Percentiles rank a stretch among this genome's conserved stretches.
These are phyloP conservation scores for Scaptomyza hsui DNA, from an alignment of 1,140 invertebrate species.

Conservation along the genomic window DNA sequence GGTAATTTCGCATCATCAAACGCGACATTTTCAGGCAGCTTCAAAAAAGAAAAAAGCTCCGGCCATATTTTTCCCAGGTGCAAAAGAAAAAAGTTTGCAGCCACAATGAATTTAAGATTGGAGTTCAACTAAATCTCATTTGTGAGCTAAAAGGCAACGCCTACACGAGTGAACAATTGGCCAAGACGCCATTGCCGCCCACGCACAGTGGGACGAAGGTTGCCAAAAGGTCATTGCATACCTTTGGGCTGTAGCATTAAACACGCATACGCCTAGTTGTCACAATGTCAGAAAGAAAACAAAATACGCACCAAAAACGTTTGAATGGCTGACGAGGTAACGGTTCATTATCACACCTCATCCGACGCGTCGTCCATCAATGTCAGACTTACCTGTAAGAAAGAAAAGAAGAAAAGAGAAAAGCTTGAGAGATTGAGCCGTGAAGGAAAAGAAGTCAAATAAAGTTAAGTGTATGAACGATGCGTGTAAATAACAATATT, in stretches of 20 bases:
- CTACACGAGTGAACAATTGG: not conserved
- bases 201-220: slow-evolving; percentile 23
- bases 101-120: not conserved
- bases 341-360: slow-evolving; percentile 34
- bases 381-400: slow-evolving; percentile 76
- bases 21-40: slow-evolving; percentile 5
- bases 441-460: slow-evolving; percentile 33
- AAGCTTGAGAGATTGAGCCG: slow-evolving; percentile 6
- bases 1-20: slow-evolving; percentile 16
- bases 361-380: slow-evolving; percentile 63
- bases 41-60: not conserved
- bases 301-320: not conserved
- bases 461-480: slow-evolving; percentile 34
- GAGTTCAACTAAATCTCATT: slow-evolving; percentile 65
- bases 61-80: slow-evolving; percentile 3
- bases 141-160: slow-evolving; percentile 41
- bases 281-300: slow-evolving; percentile 11
- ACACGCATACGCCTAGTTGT: not conserved
- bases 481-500: slow-evolving; percentile 52
- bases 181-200: too few species aligned
- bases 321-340: not conserved
- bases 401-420: slow-evolving; percentile 26
- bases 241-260: not conserved
- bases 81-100: not conserved
- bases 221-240: slow-evolving; percentile 14